These are phyloP conservation scores for Diorhabda sublineata DNA, from an alignment of 1,140 invertebrate genomes.

Conservation along the genomic window DNA sequence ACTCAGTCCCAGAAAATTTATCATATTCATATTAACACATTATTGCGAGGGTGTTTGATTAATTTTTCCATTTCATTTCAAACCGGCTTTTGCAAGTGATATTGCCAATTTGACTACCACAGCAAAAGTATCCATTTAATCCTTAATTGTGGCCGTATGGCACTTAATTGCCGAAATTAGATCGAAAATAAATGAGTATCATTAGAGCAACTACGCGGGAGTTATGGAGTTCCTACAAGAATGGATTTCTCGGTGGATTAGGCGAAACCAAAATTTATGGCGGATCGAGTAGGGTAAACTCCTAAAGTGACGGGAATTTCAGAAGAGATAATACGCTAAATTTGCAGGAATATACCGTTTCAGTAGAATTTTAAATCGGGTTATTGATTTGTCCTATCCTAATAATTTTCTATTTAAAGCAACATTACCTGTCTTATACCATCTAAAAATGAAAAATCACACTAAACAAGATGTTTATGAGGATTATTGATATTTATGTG, in stretches of 20 bases:
- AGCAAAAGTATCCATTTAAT: background rate
- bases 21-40: too few relatives aligned
- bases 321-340: conserved; percentile 2
- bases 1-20: too few relatives aligned
- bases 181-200: conserved; percentile 31
- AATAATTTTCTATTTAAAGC: background rate
- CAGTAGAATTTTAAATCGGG: background rate
- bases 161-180: conserved; percentile 34
- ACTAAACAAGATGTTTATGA: too few relatives aligned
- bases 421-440: too few relatives aligned
- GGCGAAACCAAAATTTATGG: conserved; percentile 2
- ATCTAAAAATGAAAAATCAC: too few relatives aligned
- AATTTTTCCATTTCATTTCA: too few relatives aligned
- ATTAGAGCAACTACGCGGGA: conserved; percentile 19
- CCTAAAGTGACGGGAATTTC: background rate
- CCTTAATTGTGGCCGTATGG: conserved; percentile 24
- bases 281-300: conserved; percentile 1
- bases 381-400: background rate
- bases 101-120: background rate
- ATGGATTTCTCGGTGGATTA: background rate
- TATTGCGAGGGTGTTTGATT: too few relatives aligned
- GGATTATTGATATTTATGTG: too few relatives aligned
- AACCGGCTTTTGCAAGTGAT: too few relatives aligned
- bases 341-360: background rate
- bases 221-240: conserved; percentile 1